Evolutionary conservation across 2,888 invertebrate genomes (phyloP), one percentile per base, ranked within the genome.

Genomic region (Caenorhabditis angaria): DNA sequence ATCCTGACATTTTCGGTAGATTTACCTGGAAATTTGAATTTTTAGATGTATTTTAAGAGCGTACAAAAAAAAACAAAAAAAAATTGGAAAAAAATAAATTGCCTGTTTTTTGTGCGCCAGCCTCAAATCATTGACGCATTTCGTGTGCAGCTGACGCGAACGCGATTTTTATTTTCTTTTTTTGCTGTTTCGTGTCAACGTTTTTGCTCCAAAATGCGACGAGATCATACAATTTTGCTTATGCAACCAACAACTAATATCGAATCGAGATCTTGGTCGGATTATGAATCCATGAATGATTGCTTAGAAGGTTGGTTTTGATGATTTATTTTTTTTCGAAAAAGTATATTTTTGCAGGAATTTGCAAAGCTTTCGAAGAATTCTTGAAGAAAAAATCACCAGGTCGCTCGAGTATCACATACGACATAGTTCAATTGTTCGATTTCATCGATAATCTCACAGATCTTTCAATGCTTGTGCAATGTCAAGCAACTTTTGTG

Each of bases 321-420:
- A 25, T 32, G 8, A 24, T 35, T 41, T 22, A 6, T 20, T 24
- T n/a, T 51, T 51, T 51, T 51, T 24, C 2, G 47, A 55, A 58
- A 28, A 56, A 50, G 8, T 51, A 27, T 14, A 3, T 22, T 41
- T 85, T 12, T 86, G 47, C 51, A 92, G 92, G 92, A 41, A 95
- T 99, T 14, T 99, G 99, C 88, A 97, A 97, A 90, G 97, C 99
- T 78, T 99, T 95, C 88, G 99, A 99, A 88, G 97, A 99, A 87
- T 97, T 99, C 89, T 89, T 99, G 81, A 99, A 99, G 88, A 91
- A 94, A 70, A 91, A 94, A 85, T 96, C 97, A 88, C 97, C 99
- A 0, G 93, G 94, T 87, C 94, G 94, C 20, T 94, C 95, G 0
- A 94, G 94, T 1, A 99, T 99, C 74, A 97, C 97, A 0, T 99